Evolutionary conservation across 2,888 invertebrate genomes (phyloP), one percentile per base, ranked within the genome.

Genomic region (Apodemia duryi): DNA sequence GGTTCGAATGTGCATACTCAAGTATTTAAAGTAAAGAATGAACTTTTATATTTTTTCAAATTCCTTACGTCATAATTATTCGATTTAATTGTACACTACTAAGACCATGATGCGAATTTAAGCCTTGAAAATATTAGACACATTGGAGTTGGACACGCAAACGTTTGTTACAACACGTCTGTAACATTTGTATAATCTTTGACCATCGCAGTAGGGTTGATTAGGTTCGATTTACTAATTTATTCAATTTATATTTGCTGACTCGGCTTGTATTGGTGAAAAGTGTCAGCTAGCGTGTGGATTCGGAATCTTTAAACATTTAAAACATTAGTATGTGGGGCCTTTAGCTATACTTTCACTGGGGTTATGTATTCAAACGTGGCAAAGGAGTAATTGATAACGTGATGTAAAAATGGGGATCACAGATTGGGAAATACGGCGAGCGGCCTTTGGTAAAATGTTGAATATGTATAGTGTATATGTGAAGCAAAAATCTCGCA

Each of bases 311-410:
- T 88, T 88, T 81, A 90, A 87, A 81, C 80, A 84, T 85, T 89
- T 86, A 82, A 77, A 83, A 77, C 88, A 91, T 91, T 90, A 89
- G 90, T 90, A 91, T 91, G 89, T 80, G 81, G 74, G 74, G 78
- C 82, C 84, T 78, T 78, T 85, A 74, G 73, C 77, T 82, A 74
- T 82, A 91, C 91, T 91, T 91, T 91, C 91, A 91, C 91, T 90
- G 79, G 84, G 83, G 87, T 91, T 90, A 88, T 88, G 88, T 90
- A 82, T 88, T 84, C 86, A 88, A 89, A 89, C 85, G 82, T 78
- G 78, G 78, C 78, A 79, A 82, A 84, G 85, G 83, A 83, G 81
- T 82, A 81, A 84, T 85, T 85, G 84, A 85, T 87, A 85, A 82
- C 76, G 85, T 91, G 85, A 90, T 87, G 85, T 86, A 86, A 87